Conservation (phyloP, 2,797 vertebrate genomes). For the Periophthalmus magnuspinnatus region DNA sequence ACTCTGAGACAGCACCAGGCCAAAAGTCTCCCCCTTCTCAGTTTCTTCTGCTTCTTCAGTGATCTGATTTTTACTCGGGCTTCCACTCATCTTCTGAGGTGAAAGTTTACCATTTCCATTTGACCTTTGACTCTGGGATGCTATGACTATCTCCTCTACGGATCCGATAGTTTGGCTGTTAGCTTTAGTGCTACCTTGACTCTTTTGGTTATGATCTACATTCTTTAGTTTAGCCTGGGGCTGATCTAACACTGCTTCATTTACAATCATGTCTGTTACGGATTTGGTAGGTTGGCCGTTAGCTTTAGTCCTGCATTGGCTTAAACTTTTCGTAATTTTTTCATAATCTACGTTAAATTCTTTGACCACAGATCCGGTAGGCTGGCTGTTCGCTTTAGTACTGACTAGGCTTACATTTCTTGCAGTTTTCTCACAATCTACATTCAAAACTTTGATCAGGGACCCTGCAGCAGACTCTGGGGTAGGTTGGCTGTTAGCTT, state of each 20-base stretch:
- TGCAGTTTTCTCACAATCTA: not conserved
- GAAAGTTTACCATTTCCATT: not conserved
- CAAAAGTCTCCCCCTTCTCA: slow-evolving; percentile 54
- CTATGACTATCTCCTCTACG: too few species aligned
- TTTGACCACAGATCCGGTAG: not conserved
- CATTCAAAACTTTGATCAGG: not conserved
- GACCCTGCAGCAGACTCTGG: not conserved
- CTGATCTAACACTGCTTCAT: not conserved
- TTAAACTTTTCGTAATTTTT: not conserved
- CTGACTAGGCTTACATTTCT: not conserved
- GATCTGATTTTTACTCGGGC: slow-evolving; percentile 42
- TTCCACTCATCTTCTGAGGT: not conserved
- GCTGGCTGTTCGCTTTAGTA: not conserved
- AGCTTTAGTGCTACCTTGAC: not conserved
- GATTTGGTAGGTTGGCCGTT: not conserved
- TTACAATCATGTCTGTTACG: not conserved
- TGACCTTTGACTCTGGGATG: not conserved
- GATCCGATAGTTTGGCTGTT: not conserved
- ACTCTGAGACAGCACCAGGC: slow-evolving; percentile 74
- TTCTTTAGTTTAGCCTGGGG: not conserved
- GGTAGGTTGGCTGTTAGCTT: not conserved
- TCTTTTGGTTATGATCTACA: slow-evolving; percentile 36
- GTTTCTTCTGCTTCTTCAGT: slow-evolving; percentile 33
- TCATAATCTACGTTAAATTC: not conserved
- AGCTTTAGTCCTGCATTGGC: not conserved